Percentiles rank a stretch among this genome's conserved stretches.
These are phyloP conservation scores for Eudasyphora cyanicolor DNA, from an alignment of 2,888 invertebrate species.

Conservation along the genomic window DNA sequence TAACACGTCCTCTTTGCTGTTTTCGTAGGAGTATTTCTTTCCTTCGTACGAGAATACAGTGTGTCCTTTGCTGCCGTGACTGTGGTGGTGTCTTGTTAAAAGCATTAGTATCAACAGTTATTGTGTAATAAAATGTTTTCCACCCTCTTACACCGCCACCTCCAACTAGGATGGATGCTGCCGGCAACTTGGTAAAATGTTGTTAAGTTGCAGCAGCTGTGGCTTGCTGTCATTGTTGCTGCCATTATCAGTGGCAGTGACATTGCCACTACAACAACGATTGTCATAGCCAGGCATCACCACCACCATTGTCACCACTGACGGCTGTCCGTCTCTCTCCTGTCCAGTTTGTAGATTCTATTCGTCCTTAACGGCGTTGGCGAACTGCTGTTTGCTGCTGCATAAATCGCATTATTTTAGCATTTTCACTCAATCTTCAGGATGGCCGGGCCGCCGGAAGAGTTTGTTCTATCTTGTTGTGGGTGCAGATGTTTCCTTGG, in stretches of 20 bases:
- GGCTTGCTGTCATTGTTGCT: neutral
- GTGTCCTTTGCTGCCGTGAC: neutral
- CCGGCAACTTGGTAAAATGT: neutral
- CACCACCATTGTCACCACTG: neutral
- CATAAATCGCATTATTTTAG: slow-evolving; percentile 32
- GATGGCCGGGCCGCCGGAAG: no score
- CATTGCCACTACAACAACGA: neutral
- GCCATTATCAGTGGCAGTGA: slow-evolving; percentile 2
- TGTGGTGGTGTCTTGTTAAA: slow-evolving; percentile 3
- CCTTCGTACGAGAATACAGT: no score
- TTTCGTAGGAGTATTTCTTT: neutral
- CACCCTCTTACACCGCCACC: no score
- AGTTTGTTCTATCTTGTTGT: neutral
- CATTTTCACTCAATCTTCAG: neutral
- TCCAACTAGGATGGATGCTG: neutral
- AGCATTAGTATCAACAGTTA: slow-evolving; percentile 24
- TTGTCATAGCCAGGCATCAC: neutral
- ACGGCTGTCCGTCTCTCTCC: neutral
- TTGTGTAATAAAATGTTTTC: slow-evolving; percentile 29
- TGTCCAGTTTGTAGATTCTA: neutral
- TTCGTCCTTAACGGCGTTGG: neutral
- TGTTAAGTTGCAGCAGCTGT: slow-evolving; percentile 15
- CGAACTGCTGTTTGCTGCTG: slow-evolving; percentile 2
- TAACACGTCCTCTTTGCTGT: neutral
- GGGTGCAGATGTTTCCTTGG: neutral